Percentiles rank a stretch among this genome's conserved stretches.
These are phyloP conservation scores for Drosophila pegasa DNA, from an alignment of 2,888 invertebrate genomes.

Conservation along the genomic window DNA sequence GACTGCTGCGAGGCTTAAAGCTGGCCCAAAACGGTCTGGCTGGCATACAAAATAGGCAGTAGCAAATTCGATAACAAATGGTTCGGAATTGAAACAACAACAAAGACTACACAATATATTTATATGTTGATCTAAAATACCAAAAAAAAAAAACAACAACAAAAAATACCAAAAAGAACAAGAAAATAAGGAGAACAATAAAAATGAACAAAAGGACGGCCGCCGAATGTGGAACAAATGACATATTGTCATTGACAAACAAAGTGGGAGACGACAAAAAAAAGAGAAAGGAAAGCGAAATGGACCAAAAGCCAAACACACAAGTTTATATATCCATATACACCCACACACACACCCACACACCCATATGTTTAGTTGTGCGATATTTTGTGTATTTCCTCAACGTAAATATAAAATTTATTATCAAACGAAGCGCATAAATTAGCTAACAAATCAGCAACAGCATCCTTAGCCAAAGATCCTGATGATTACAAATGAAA, in stretches of 20 bases:
- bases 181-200: constrained; percentile 12
- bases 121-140: constrained; percentile 44
- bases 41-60: constrained; percentile 70
- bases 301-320: constrained; percentile 20
- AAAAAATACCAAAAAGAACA: constrained; percentile 14
- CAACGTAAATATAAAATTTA: constrained; percentile 78
- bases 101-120: constrained; percentile 44
- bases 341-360: not conserved
- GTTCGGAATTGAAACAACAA: constrained; percentile 72
- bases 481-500: constrained; percentile 58
- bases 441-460: constrained; percentile 73
- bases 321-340: not conserved
- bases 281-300: constrained; percentile 19
- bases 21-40: constrained; percentile 18
- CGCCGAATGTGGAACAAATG: constrained; percentile 69
- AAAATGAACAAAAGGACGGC: constrained; percentile 57
- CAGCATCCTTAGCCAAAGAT: constrained; percentile 43
- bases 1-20: constrained; percentile 31
- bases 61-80: constrained; percentile 79
- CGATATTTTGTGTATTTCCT: constrained; percentile 62
- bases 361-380: constrained; percentile 16
- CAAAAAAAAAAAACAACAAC: constrained; percentile 13
- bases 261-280: constrained; percentile 29
- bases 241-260: constrained; percentile 73
- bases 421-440: constrained; percentile 78